A percentile compares a stretch with the other conserved stretches of the same genome.
These are phyloP conservation scores for Sipunculus nudus DNA, from an alignment of 2,888 invertebrate genomes.

Conservation along the genomic window DNA sequence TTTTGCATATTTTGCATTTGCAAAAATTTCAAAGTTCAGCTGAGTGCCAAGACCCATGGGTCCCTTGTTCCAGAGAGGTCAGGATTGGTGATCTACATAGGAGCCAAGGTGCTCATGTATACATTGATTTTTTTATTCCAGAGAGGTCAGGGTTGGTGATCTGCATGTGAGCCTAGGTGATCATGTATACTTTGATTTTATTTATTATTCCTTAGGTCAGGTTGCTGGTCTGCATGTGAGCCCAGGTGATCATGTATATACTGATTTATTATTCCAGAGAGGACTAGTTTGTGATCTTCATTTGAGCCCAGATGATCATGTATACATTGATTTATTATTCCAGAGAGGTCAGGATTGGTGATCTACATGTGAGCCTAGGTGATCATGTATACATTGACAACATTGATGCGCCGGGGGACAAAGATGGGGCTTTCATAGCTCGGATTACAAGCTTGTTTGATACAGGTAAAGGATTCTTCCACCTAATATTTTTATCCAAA, in stretches of 20 bases:
- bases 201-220: too few species aligned
- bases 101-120: too few species aligned
- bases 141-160: constrained; percentile 44
- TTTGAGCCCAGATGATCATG: too few species aligned
- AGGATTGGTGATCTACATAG: too few species aligned
- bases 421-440: constrained; percentile 48
- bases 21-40: too few species aligned
- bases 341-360: constrained; percentile 47
- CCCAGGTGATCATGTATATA: too few species aligned
- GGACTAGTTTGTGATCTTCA: too few species aligned
- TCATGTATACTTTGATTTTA: constrained; percentile 53
- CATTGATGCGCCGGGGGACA: constrained; percentile 39
- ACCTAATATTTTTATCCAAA: background rate
- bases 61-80: too few species aligned
- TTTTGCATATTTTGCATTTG: too few species aligned
- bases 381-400: constrained; percentile 56
- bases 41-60: too few species aligned
- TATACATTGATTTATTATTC: constrained; percentile 19
- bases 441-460: constrained; percentile 52
- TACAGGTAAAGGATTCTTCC: constrained; percentile 39
- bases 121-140: constrained; percentile 31
- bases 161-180: constrained; percentile 47
- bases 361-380: constrained; percentile 41
- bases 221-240: too few species aligned
- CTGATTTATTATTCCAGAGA: too few species aligned